Evolutionary conservation across 2,797 vertebrate genomes (phyloP).

Genomic region (Anguilla marmorata): DNA sequence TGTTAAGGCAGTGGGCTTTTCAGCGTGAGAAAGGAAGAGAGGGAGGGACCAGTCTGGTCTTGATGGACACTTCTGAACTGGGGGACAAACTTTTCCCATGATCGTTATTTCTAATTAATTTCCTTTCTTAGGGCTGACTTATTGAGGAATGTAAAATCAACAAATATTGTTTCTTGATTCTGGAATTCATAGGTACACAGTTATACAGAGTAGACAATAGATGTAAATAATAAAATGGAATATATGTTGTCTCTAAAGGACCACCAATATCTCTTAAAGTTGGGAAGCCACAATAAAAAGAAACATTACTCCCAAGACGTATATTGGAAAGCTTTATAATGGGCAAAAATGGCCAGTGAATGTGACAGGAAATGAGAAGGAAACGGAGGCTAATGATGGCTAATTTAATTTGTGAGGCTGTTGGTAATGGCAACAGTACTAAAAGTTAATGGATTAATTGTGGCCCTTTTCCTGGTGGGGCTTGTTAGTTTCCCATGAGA

Average conservation of each 20-base stretch:
- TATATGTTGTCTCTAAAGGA: neutral
- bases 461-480: constrained; percentile 31
- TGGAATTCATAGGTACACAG: neutral
- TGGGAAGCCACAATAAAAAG: constrained; percentile 15
- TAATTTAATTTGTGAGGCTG: constrained; percentile 41
- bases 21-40: constrained; percentile 66
- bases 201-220: neutral
- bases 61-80: constrained; percentile 69
- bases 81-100: constrained; percentile 47
- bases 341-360: constrained; percentile 24
- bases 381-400: constrained; percentile 26
- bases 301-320: constrained; percentile 44
- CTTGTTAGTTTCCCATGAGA: constrained; percentile 16
- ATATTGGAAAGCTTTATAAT: constrained; percentile 38
- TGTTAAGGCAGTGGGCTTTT: constrained; percentile 51
- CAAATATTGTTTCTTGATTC: constrained; percentile 5
- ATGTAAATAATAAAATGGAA: neutral
- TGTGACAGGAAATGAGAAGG: constrained; percentile 15
- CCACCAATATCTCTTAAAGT: neutral
- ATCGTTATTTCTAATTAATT: constrained; percentile 46
- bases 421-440: constrained; percentile 28
- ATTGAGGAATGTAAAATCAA: constrained; percentile 17
- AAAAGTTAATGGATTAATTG: constrained; percentile 39
- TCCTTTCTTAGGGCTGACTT: constrained; percentile 26
- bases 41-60: constrained; percentile 49